A percentile compares a stretch with the other conserved stretches of the same genome.
Evolutionary conservation across 2,113 vertebrate species (phyloP).

Genomic region (Tapirus terrestris): DNA sequence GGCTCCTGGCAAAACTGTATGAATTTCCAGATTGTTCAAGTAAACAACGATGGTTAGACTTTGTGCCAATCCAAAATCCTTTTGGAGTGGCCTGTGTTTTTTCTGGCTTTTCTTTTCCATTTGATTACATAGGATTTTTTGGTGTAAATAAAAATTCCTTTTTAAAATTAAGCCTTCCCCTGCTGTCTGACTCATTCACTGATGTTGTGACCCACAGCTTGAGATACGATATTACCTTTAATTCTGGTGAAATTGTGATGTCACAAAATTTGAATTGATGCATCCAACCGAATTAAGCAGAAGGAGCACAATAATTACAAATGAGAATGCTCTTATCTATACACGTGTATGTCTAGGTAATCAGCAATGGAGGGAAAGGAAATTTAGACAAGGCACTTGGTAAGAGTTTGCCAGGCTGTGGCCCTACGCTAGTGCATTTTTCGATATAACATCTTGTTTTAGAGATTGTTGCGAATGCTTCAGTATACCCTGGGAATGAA

Average conservation of each 20-base stretch:
- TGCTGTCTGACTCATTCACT: constrained; percentile 68
- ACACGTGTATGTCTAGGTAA: constrained; percentile 45
- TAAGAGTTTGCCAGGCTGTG: constrained; percentile 35
- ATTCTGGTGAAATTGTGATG: constrained; percentile 75
- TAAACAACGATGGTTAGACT: background rate
- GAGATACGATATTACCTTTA: constrained; percentile 69
- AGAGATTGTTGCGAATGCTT: background rate
- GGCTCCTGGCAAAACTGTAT: background rate
- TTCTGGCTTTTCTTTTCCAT: constrained; percentile 1
- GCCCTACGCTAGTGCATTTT: background rate
- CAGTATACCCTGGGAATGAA: background rate
- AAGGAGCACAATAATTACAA: constrained; percentile 68
- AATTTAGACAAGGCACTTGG: background rate
- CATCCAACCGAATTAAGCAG: constrained; percentile 67
- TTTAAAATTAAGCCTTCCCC: constrained; percentile 36
- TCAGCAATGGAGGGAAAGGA: constrained; percentile 21
- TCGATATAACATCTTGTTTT: background rate
- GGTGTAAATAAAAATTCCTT: constrained; percentile 65
- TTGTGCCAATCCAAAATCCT: background rate
- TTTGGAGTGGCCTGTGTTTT: background rate
- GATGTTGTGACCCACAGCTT: constrained; percentile 55
- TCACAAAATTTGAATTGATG: constrained; percentile 64
- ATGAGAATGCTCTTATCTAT: constrained; percentile 18
- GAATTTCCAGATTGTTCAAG: constrained; percentile 16
- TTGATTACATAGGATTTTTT: background rate